Base-by-base conservation (phyloP, 2,888 invertebrate genomes). In the Eutolmus rufibarbis region DNA sequence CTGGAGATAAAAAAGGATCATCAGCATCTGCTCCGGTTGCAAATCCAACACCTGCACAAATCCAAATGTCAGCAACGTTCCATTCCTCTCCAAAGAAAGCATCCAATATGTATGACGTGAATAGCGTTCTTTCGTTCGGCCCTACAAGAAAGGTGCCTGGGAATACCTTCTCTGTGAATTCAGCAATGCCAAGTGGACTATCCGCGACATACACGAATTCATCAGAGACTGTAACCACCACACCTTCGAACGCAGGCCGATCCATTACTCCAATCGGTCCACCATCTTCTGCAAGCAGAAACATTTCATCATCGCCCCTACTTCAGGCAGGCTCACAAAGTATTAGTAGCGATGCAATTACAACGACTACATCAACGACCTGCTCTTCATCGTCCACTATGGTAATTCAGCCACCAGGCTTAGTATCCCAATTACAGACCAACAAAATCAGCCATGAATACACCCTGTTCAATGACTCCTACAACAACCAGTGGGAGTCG, bases 401-500 rank as follows among this genome's bases (percentile, higher is more conserved):
- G 91, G 91, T 89, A 91, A 51, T 88, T 91, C 90, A 89, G 86
- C 90, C 90, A 78, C 91, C 90, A 89, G 85, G 91, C 90, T 14
- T 90, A 84, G 87, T 89, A 46, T 89, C 91, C 14, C 91, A 92
- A 76, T 87, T 91, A 84, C 90, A 92, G 86, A 85, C 89, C 43
- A 84, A 74, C 37, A 91, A 92, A 88, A 90, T 92, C 37, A 91
- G 92, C 56, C 91, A 92, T 89, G 97, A 97, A 91, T 98, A 98
- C 93, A 97, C 97, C 0, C 94, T 98, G 89, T 98, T 98, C 93
- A 97, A 97, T 91, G 97, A 97, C 91, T 90, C 94, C 92, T 91
- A 94, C 90, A 91, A 93, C 89, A 92, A 93, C 91, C 91, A 93
- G 90, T 93, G 93, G 92, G 93, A 94, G 91, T 94, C 90, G 66